Evolutionary conservation across 2,888 invertebrate species (phyloP).

Genomic region (Netelia virgata): DNA sequence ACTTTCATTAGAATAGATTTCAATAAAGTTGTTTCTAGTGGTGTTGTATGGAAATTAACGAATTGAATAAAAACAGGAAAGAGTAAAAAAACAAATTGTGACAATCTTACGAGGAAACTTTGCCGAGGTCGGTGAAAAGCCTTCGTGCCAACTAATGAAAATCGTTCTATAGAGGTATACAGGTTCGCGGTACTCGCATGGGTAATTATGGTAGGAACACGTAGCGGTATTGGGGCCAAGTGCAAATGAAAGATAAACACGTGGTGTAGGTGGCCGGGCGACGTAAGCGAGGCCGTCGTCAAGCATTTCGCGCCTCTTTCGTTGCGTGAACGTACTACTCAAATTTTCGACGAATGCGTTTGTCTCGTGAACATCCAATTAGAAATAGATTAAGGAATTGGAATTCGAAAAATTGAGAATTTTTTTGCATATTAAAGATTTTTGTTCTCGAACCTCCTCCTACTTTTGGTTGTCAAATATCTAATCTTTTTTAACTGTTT

Average conservation of each 20-base stretch:
- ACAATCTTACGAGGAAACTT: neutral
- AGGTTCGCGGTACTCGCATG: neutral
- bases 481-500: no score
- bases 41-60: neutral
- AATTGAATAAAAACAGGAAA: neutral
- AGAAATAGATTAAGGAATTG: neutral
- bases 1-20: no score
- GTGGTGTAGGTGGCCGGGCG: neutral
- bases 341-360: neutral
- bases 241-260: slow-evolving; percentile 35
- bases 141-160: neutral
- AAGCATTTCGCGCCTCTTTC: slow-evolving; percentile 16
- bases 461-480: no score
- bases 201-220: slow-evolving; percentile 20
- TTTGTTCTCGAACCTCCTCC: no score
- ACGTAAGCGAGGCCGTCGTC: neutral
- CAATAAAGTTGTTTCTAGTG: neutral
- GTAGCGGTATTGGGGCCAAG: slow-evolving; percentile 26
- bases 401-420: neutral
- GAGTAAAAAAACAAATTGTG: neutral
- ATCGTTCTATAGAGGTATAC: neutral
- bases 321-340: neutral
- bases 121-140: neutral
- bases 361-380: slow-evolving; percentile 1
- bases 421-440: neutral